Percentiles rank a stretch among this genome's conserved stretches.
phyloP scores from a whole-genome alignment of 2,888 invertebrate species.

The Erannis defoliaria region DNA sequence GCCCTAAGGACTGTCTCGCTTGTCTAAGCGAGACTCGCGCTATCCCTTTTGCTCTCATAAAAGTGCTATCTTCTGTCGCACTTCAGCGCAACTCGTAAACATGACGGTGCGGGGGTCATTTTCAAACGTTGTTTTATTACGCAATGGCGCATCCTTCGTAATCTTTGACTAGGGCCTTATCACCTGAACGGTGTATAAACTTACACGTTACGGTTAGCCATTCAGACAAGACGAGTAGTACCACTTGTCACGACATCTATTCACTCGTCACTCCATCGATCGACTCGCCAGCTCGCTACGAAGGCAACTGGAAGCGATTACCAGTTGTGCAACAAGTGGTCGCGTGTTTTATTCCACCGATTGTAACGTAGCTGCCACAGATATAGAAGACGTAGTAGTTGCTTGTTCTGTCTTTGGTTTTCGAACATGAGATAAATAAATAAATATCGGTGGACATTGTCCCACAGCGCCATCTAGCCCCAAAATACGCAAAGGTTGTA shows the following conservation, averaged over 20 bases:
- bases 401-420: neutral
- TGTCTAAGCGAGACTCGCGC: no score
- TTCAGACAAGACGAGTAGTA: neutral
- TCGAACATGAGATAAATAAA: neutral
- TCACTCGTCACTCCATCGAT: neutral
- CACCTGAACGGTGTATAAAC: no score
- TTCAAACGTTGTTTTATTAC: no score
- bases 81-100: no score
- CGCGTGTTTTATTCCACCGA: conserved; percentile 5
- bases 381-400: neutral
- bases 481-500: neutral
- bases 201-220: neutral
- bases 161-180: no score
- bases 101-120: no score
- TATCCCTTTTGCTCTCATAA: no score
- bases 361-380: conserved; percentile 5
- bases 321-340: conserved; percentile 25
- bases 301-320: neutral
- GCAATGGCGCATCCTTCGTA: no score
- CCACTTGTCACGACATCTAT: neutral
- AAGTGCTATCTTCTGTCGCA: no score
- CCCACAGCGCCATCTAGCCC: neutral
- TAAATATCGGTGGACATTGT: neutral
- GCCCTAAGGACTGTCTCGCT: no score
- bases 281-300: neutral